Conservation (phyloP, 2,888 invertebrate species). For the Agrotis puta region DNA sequence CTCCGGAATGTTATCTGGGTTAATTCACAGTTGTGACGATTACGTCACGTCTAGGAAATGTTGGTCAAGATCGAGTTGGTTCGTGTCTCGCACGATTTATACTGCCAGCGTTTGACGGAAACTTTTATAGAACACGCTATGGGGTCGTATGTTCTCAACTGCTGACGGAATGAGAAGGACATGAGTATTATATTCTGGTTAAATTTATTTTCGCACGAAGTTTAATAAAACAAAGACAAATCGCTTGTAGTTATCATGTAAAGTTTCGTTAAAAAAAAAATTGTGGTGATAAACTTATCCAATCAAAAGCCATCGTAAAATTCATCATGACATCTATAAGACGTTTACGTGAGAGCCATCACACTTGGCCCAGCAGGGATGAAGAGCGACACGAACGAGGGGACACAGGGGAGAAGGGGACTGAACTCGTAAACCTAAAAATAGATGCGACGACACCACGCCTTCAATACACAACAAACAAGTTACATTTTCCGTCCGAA, state of each 20-base stretch:
- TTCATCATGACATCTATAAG: constrained; percentile 53
- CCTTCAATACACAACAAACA: constrained; percentile 69
- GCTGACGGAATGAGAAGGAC: constrained; percentile 30
- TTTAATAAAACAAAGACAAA: constrained; percentile 43
- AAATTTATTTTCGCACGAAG: constrained; percentile 33
- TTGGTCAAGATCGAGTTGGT: constrained; percentile 69
- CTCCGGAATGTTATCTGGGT: constrained; percentile 69
- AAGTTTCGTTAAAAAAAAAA: constrained; percentile 35
- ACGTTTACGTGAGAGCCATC: constrained; percentile 68
- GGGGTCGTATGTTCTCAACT: constrained; percentile 52
- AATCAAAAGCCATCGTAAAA: constrained; percentile 59
- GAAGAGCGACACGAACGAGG: constrained; percentile 64
- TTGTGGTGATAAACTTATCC: constrained; percentile 47
- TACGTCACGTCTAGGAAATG: constrained; percentile 69
- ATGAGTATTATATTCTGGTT: constrained; percentile 30
- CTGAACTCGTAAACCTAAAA: constrained; percentile 89
- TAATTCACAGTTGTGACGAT: constrained; percentile 68
- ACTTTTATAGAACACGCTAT: constrained; percentile 67
- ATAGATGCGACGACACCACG: constrained; percentile 83
- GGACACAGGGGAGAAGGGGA: constrained; percentile 78
- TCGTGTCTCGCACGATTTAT: constrained; percentile 65
- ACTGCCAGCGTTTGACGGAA: constrained; percentile 55
- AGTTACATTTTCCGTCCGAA: constrained; percentile 58
- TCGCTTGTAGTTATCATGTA: constrained; percentile 11
- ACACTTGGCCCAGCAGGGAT: constrained; percentile 69